Conservation (phyloP, 2,797 vertebrate species). For the Sandelia bainsii region DNA sequence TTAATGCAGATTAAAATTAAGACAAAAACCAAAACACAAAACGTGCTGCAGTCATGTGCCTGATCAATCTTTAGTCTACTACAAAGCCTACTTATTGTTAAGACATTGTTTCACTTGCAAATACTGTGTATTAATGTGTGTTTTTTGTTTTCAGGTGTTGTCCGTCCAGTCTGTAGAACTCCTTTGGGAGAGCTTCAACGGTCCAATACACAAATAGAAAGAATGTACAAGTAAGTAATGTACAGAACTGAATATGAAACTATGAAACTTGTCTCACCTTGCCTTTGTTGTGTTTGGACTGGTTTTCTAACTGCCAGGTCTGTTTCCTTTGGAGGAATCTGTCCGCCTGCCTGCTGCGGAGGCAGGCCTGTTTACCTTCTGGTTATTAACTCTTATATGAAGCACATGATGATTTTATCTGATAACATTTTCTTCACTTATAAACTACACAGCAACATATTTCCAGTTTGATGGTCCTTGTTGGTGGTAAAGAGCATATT, state of each 20-base stretch:
- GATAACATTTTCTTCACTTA: slow-evolving; percentile 6
- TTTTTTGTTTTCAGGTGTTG: slow-evolving; percentile 81
- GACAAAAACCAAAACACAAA: slow-evolving; percentile 29
- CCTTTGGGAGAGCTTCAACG: slow-evolving; percentile 90
- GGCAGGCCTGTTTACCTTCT: slow-evolving; percentile 26
- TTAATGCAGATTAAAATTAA: slow-evolving; percentile 57
- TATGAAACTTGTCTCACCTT: slow-evolving; percentile 31
- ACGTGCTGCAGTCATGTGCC: slow-evolving; percentile 26
- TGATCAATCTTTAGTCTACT: slow-evolving; percentile 7
- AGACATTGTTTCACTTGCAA: neutral
- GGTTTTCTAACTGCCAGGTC: slow-evolving; percentile 54
- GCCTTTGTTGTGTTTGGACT: slow-evolving; percentile 41
- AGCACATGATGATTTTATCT: slow-evolving; percentile 14
- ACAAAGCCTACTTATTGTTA: slow-evolving; percentile 16
- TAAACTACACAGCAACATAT: neutral
- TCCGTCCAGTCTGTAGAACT: slow-evolving; percentile 85
- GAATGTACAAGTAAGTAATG: slow-evolving; percentile 93
- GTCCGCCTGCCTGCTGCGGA: slow-evolving; percentile 18
- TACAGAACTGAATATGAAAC: slow-evolving; percentile 10
- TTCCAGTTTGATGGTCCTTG: slow-evolving; percentile 21
- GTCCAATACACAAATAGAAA: slow-evolving; percentile 88
- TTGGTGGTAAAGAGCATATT: slow-evolving; percentile 34
- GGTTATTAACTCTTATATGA: slow-evolving; percentile 22
- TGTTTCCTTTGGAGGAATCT: slow-evolving; percentile 38
- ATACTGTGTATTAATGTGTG: neutral